Evolutionary conservation across 2,797 vertebrate genomes (phyloP), one percentile per base, ranked within the genome.

Genomic region (Microchirus variegatus): DNA sequence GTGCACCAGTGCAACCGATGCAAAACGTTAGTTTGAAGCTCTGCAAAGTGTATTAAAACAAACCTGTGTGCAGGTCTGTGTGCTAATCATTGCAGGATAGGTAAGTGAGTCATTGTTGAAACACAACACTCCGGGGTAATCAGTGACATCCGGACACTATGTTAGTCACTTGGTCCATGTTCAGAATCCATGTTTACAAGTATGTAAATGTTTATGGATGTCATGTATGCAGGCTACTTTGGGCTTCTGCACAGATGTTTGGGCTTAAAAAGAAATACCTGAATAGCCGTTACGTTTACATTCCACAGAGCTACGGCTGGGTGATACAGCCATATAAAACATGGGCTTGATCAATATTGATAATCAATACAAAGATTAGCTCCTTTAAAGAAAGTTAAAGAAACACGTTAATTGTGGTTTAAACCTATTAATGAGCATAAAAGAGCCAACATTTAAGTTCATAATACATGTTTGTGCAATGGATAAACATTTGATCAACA

Each of bases 181-280:
- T 90, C 77, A 78, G 72, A 83, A 81, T 60, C 70, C 56, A 73
- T 82, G 83, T 91, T 86, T 88, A 86, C 73, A 61, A 74, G 85
- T 70, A 86, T 79, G 85, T 90, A 90, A 90, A 91, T 90, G 83
- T 91, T 90, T 91, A 89, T 74, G 77, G 73, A 80, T 59, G 51
- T 31, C 76, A 87, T 76, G 84, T 80, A 89, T 83, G 82, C 75
- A 80, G 84, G 83, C 75, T 84, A 77, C 82, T 82, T 79, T 58
- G 73, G 64, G 75, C 72, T 86, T 73, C 76, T 79, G 67, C 74
- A 61, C 88, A 88, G 78, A 88, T 89, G 86, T 88, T 77, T 59
- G 75, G 36, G 49, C 65, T 81, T 77, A 42, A 67, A 78, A 73
- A 31, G 31, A 31, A 67, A 43, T 44, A 70, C n/a, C 35, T 70